Percentiles rank a stretch among this genome's conserved stretches.
Evolutionary conservation across 2,888 invertebrate genomes (phyloP).

Genomic region (Temnothorax rugatulus): DNA sequence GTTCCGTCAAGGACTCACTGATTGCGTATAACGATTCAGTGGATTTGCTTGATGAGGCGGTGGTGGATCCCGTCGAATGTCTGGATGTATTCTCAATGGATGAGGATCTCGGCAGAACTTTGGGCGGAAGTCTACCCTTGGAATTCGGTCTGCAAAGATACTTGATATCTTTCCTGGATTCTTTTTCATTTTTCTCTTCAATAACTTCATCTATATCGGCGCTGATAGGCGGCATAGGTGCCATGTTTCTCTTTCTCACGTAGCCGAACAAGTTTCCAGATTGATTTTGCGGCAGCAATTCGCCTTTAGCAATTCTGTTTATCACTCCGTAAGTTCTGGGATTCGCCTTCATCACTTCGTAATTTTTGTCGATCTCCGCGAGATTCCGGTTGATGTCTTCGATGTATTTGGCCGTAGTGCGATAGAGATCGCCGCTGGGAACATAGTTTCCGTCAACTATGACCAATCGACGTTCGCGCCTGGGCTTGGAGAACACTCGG

Average conservation of each 20-base stretch:
- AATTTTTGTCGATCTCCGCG: conserved; percentile 83
- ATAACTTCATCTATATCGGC: conserved; percentile 76
- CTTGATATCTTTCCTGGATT: background rate
- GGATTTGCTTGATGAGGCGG: conserved; percentile 81
- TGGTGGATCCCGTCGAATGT: conserved; percentile 82
- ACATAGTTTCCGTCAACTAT: conserved; percentile 81
- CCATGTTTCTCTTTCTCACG: conserved; percentile 79
- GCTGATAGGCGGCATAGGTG: conserved; percentile 82
- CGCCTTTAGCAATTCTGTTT: conserved; percentile 75
- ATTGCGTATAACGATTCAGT: conserved; percentile 82
- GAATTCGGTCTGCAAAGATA: conserved; percentile 74
- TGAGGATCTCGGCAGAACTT: conserved; percentile 79
- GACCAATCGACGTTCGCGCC: conserved; percentile 62
- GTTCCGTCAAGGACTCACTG: conserved; percentile 75
- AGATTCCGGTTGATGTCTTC: conserved; percentile 83
- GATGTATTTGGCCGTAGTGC: conserved; percentile 82
- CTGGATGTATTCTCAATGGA: conserved; percentile 81
- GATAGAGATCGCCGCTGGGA: conserved; percentile 82
- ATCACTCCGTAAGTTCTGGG: conserved; percentile 76
- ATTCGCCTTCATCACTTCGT: conserved; percentile 77
- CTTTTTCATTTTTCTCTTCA: conserved; percentile 65
- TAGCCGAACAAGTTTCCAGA: conserved; percentile 70
- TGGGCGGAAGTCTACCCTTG: conserved; percentile 79
- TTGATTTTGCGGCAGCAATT: conserved; percentile 39
- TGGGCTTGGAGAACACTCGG: conserved; percentile 62